Percentiles rank a stretch among this genome's conserved stretches.
These are phyloP conservation scores for Rhincodon typus DNA, from an alignment of 2,797 vertebrate genomes.

Conservation along the genomic window DNA sequence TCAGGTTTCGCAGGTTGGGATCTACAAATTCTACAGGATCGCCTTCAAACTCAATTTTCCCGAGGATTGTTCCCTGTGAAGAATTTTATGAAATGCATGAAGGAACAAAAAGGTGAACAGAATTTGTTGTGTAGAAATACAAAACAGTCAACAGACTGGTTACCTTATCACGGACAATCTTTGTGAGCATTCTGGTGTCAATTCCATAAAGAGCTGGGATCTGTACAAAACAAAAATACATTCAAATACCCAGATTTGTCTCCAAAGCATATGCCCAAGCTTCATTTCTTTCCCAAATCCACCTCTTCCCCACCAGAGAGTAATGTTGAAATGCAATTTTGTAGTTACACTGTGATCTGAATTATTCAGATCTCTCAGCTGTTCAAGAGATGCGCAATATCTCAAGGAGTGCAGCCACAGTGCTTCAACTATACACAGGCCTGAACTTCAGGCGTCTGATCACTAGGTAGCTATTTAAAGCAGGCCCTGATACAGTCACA, in stretches of 20 bases:
- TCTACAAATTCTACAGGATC: slow-evolving; percentile 75
- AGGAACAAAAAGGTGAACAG: not conserved
- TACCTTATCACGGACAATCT: slow-evolving; percentile 87
- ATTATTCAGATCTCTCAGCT: not conserved
- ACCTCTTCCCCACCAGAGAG: not conserved
- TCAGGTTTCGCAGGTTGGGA: slow-evolving; percentile 77
- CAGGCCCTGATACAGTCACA: not conserved
- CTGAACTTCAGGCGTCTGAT: not conserved
- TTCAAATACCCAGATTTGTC: not conserved
- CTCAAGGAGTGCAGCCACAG: too few species aligned
- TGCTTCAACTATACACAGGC: not conserved
- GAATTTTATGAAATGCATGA: slow-evolving; percentile 40
- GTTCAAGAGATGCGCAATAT: not conserved
- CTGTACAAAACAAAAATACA: slow-evolving; percentile 51
- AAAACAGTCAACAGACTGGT: not conserved
- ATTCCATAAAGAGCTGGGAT: slow-evolving; percentile 86
- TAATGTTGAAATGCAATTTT: not conserved
- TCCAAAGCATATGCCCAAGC: too few species aligned
- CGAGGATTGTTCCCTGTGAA: slow-evolving; percentile 79
- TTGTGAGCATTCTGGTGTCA: slow-evolving; percentile 90
- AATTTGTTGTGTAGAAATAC: not conserved
- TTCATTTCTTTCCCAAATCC: not conserved
- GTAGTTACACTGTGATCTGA: not conserved
- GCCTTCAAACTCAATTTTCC: slow-evolving; percentile 94
- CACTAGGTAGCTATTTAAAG: not conserved